phyloP scores from a whole-genome alignment of 2,113 vertebrate species.

The Gymnobelideus leadbeateri region DNA sequence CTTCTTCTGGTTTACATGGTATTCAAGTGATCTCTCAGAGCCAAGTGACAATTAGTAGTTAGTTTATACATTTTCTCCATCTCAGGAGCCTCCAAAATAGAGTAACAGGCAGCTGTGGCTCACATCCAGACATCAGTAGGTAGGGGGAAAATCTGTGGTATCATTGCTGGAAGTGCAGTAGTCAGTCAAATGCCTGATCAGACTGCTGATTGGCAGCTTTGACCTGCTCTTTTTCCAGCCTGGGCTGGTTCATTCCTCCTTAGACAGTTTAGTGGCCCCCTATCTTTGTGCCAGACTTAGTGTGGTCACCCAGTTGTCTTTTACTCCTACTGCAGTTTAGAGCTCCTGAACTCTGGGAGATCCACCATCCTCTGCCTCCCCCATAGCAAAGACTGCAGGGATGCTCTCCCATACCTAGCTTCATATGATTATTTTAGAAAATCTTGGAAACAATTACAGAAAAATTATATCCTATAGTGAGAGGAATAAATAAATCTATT shows the following conservation, averaged over 20 bases:
- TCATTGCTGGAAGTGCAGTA: not conserved
- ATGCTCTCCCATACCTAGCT: not conserved
- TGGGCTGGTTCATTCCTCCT: not conserved
- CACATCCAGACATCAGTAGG: not conserved
- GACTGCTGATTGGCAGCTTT: not conserved
- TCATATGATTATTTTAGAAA: not conserved
- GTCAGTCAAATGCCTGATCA: not conserved
- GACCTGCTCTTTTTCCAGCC: not conserved
- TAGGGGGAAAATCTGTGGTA: not conserved
- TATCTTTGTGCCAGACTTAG: not conserved
- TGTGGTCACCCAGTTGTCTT: not conserved
- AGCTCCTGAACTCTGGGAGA: not conserved
- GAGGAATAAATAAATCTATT: not conserved
- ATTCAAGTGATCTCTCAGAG: not conserved
- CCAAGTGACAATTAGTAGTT: not conserved
- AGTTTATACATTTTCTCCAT: not conserved
- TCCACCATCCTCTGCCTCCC: not conserved
- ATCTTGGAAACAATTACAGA: not conserved
- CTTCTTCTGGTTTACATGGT: too few relatives aligned
- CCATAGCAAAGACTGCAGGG: not conserved
- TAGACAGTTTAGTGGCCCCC: not conserved
- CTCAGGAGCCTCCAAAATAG: not conserved
- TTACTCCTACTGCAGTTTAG: not conserved
- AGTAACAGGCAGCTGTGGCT: not conserved
- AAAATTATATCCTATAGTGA: not conserved